Conservation (phyloP, 2,888 invertebrate genomes). For the Aporophyla nigra region DNA sequence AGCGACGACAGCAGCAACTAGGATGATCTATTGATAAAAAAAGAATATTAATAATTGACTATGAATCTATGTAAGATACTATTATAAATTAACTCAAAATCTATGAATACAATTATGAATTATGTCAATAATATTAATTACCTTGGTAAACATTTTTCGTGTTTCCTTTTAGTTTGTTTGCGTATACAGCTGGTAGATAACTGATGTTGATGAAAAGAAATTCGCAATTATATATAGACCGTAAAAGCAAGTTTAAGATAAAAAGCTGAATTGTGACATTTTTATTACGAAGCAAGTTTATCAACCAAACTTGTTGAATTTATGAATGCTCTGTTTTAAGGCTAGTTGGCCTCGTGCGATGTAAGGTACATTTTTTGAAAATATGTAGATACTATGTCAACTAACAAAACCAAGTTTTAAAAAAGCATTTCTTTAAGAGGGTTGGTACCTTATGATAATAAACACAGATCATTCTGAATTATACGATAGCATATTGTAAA, state of each 20-base stretch:
- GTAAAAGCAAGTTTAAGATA: conserved; percentile 35
- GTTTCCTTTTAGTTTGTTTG: neutral
- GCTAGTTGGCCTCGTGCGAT: conserved; percentile 21
- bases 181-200: conserved; percentile 9
- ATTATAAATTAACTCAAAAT: neutral
- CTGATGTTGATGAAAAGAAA: conserved; percentile 24
- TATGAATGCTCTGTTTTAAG: conserved; percentile 39
- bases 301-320: conserved; percentile 24
- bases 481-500: no score
- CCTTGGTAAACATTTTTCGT: conserved; percentile 32
- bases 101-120: neutral
- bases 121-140: conserved; percentile 2
- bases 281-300: conserved; percentile 27
- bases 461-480: no score
- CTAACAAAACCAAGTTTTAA: no score
- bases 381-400: neutral
- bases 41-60: neutral
- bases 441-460: no score
- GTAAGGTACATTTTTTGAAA: conserved; percentile 1
- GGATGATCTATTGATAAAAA: conserved; percentile 1
- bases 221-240: conserved; percentile 32
- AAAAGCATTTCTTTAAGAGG: no score
- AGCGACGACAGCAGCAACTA: conserved; percentile 1
- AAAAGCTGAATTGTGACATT: conserved; percentile 15
- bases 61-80: neutral